These are phyloP conservation scores for Theonella swinhoei DNA, from an alignment of 37 sponge, comb jelly and placozoan genomes.

Conservation along the genomic window DNA sequence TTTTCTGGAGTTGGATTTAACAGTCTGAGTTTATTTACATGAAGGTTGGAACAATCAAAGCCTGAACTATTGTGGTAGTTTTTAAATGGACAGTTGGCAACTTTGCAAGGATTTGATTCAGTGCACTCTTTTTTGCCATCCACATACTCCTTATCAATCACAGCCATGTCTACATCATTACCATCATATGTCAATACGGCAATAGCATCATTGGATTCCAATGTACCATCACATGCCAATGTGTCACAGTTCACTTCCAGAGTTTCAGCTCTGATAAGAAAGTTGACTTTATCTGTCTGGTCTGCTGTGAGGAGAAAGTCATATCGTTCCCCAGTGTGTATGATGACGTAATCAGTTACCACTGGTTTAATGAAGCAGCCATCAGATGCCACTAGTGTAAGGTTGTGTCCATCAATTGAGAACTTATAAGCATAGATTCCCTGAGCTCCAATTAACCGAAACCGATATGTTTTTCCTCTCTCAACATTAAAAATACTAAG, in stretches of 20 bases:
- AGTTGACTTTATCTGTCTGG: conserved; percentile 19
- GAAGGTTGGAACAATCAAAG: not conserved
- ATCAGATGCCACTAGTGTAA: conserved; percentile 72
- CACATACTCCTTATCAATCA: not conserved
- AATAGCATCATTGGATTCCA: not conserved
- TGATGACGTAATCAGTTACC: conserved; percentile 72
- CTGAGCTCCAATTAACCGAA: conserved; percentile 86
- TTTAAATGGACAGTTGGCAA: not conserved
- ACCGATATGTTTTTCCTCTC: conserved; percentile 50
- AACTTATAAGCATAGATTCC: conserved; percentile 68
- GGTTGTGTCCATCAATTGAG: conserved; percentile 65
- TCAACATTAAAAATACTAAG: conserved; percentile 31
- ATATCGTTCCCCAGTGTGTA: conserved; percentile 86
- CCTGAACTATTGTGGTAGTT: not conserved
- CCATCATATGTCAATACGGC: conserved; percentile 49
- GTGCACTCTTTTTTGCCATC: not conserved
- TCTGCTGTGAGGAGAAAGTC: conserved; percentile 65
- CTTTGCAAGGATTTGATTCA: not conserved
- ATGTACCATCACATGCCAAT: not conserved
- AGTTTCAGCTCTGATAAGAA: conserved; percentile 75
- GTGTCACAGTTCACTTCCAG: conserved; percentile 34
- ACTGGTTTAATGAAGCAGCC: conserved; percentile 49
- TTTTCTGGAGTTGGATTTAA: not conserved
- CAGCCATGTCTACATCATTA: not conserved
- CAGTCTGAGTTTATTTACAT: not conserved